These are phyloP conservation scores for Tylochromis polylepis DNA, from an alignment of 2,113 vertebrate genomes.

Conservation along the genomic window DNA sequence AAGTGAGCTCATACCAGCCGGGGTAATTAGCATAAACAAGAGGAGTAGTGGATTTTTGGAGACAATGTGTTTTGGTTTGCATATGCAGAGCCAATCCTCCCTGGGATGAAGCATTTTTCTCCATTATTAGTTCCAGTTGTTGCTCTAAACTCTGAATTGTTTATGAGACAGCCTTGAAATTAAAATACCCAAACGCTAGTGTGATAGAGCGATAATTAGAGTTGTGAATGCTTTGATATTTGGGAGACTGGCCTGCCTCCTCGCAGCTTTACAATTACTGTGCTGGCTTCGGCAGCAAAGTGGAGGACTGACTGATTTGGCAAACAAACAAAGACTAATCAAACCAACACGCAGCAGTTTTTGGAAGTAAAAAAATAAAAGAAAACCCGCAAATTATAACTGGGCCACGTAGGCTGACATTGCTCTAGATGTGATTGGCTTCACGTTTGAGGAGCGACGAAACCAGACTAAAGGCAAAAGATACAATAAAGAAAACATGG, in stretches of 20 bases:
- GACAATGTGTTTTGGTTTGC: neutral
- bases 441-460: neutral
- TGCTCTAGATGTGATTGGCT: neutral
- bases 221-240: constrained; percentile 28
- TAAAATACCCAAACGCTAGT: neutral
- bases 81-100: neutral
- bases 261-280: neutral
- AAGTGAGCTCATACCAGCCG: neutral
- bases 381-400: neutral
- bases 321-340: constrained; percentile 1
- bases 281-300: neutral
- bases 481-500: neutral
- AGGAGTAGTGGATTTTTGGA: constrained; percentile 24
- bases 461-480: neutral
- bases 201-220: constrained; percentile 21
- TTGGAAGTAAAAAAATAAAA: neutral
- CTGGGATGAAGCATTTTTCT: neutral
- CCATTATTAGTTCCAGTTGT: neutral
- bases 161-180: constrained; percentile 4
- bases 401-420: neutral
- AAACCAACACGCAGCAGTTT: constrained; percentile 3
- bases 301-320: neutral
- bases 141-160: constrained; percentile 11
- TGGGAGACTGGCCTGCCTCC: neutral
- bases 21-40: constrained; percentile 23